Base-by-base conservation (phyloP, 2,888 invertebrate genomes). In the Entomobrya multifasciata region DNA sequence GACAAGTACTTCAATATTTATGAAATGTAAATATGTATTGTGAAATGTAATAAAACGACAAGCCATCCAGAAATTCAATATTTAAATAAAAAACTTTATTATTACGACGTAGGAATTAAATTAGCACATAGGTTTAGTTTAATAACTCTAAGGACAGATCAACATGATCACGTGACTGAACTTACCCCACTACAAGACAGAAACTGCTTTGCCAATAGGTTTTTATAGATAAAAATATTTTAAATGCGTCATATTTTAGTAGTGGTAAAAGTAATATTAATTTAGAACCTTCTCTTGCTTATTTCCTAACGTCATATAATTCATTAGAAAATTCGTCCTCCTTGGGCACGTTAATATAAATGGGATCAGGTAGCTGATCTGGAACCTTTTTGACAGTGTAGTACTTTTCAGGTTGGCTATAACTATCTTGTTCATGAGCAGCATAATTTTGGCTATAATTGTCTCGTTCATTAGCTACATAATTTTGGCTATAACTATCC, bases 291-390 rank as follows among this genome's bases (percentile, higher is more conserved):
- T 6, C n/a, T 17, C 17, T 17, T 1, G 15, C 2, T 20, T 27
- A 72, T 36, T 72, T 49, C 15, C 15, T 72, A 15, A 49, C 25
- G 15, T 27, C 55, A 30, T 74, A 74, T 17, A 74, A 27, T n/a
- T 36, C 55, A 55, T 30, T 52, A 20, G 36, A 49, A 1, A 55
- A 30, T 25, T 36, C 8, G 20, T 76, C 3, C 11, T 80, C 82
- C 76, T 83, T 83, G 49, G 83, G 76, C 22, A 83, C 74, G 4
- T n/a, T 17, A 47, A 83, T 47, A 27, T 52, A 25, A 41, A 83
- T 83, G 5, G 83, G 83, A 36, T 83, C 83, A 11, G 62, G 83
- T n/a, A 83, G 10, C n/a, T 25, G 55, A 36, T 55, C 55, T 11
- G 44, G 62, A 4, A 60, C 22, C 47, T 62, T 60, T 17, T 60